A percentile compares a stretch with the other conserved stretches of the same genome.
These are phyloP conservation scores for Cephalopachus bancanus DNA, from an alignment of 2,797 vertebrate species.

Conservation along the genomic window DNA sequence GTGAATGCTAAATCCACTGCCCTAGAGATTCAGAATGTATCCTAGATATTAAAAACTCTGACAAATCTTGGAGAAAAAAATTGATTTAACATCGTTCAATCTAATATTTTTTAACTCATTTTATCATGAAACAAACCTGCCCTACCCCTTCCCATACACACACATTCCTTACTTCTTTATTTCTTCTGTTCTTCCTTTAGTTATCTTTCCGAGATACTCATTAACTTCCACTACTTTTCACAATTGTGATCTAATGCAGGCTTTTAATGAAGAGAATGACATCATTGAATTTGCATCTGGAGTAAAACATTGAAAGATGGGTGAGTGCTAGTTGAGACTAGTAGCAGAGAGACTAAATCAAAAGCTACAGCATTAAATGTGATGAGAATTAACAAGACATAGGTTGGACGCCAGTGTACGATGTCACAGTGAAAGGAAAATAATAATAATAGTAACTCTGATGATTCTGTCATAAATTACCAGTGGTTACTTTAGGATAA, in stretches of 20 bases:
- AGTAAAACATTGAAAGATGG: background rate
- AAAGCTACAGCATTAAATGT: background rate
- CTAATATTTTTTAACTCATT: background rate
- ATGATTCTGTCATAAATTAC: background rate
- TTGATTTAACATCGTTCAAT: background rate
- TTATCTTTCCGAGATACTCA: background rate
- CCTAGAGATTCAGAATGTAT: background rate
- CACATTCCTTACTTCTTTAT: background rate
- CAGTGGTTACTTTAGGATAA: background rate
- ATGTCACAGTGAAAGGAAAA: background rate
- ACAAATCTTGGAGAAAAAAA: background rate
- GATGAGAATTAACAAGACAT: background rate
- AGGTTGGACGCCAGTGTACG: background rate
- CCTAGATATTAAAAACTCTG: background rate
- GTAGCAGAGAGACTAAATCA: background rate
- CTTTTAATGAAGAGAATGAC: background rate
- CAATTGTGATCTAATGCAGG: background rate
- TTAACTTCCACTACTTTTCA: background rate
- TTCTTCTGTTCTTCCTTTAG: background rate
- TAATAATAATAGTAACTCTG: background rate
- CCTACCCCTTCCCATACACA: background rate
- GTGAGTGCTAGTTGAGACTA: background rate
- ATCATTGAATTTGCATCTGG: background rate
- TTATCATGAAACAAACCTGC: background rate
- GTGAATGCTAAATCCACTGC: background rate